Percentiles rank a stretch among this genome's conserved stretches.
These are phyloP conservation scores for Plusia festucae DNA, from an alignment of 2,888 invertebrate genomes.

Conservation along the genomic window DNA sequence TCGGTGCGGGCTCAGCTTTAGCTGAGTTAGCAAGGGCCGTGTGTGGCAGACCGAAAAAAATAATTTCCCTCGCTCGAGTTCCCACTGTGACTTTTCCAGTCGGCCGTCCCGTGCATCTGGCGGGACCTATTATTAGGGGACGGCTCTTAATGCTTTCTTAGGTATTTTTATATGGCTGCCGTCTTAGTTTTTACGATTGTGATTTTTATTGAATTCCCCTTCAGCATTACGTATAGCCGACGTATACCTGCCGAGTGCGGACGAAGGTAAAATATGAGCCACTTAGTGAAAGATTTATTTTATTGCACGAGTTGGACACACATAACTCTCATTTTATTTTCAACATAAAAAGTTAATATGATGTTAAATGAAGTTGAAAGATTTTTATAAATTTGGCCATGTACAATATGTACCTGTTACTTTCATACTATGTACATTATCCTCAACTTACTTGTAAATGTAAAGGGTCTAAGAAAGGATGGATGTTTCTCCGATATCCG, in stretches of 20 bases:
- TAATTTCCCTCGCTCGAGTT: constrained; percentile 87
- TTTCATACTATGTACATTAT: too few relatives aligned
- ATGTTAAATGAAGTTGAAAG: neutral
- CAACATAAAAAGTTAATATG: constrained; percentile 49
- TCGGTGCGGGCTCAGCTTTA: constrained; percentile 78
- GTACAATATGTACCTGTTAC: too few relatives aligned
- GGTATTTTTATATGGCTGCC: constrained; percentile 87
- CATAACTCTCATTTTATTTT: constrained; percentile 73
- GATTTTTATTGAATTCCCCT: constrained; percentile 87
- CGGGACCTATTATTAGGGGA: constrained; percentile 88
- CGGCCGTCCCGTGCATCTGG: constrained; percentile 88
- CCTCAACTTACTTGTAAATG: neutral
- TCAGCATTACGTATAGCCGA: constrained; percentile 69
- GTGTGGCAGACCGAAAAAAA: constrained; percentile 89
- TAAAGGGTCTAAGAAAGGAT: neutral
- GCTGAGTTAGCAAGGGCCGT: constrained; percentile 87
- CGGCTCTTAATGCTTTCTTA: constrained; percentile 87
- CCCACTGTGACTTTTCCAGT: constrained; percentile 87
- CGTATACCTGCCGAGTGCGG: constrained; percentile 78
- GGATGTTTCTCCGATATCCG: too few relatives aligned
- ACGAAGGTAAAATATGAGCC: constrained; percentile 86
- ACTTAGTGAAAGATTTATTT: constrained; percentile 84
- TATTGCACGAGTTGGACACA: constrained; percentile 78
- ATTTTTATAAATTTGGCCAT: neutral
- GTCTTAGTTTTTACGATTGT: constrained; percentile 88